Base-by-base conservation (phyloP, 2,797 vertebrate genomes). In the Lacerta agilis region DNA sequence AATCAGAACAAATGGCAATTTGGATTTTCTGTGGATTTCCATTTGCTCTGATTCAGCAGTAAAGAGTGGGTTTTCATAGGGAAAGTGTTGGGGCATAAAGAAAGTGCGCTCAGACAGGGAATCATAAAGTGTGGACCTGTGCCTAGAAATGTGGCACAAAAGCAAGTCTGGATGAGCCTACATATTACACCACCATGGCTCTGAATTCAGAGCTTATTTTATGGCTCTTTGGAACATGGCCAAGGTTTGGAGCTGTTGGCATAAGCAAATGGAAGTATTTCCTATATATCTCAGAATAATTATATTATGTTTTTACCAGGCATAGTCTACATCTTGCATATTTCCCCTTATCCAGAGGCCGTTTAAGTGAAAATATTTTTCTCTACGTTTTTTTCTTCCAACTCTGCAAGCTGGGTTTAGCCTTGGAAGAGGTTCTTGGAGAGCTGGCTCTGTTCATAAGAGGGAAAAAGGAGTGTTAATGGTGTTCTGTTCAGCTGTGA, bases 341-440 rank as follows among this genome's bases (percentile, higher is more conserved):
- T 81, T 73, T 69, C 38, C 11, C 79, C 18, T 84, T 41, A 25
- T 67, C 33, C 18, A 13, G 38, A 82, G 20, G 33, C 27, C 38
- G 25, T 79, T 71, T 43, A 84, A 78, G 20, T 88, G 3, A 25
- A 78, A 84, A 72, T 25, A 33, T 78, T 55, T 55, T 55, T 72
- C 82, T 72, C 3, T 79, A 25, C 11, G 7, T 71, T 67, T 11
- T 84, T 85, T 85, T 67, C 58, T 75, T 75, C 43, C n/a, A 38
- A 81, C 27, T 85, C n/a, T 89, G 76, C 29, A 72, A 84, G 72
- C 43, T 79, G 38, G n/a, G n/a, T 80, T 85, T 49, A 78, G 25
- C 27, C 27, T 78, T 88, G 81, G 73, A 78, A 83, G 78, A 88
- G 11, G 49, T 29, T 75, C 55, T 84, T 25, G 7, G 29, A 88